Evolutionary conservation across 2,888 invertebrate species (phyloP).

Genomic region (Uloborus plumipes): DNA sequence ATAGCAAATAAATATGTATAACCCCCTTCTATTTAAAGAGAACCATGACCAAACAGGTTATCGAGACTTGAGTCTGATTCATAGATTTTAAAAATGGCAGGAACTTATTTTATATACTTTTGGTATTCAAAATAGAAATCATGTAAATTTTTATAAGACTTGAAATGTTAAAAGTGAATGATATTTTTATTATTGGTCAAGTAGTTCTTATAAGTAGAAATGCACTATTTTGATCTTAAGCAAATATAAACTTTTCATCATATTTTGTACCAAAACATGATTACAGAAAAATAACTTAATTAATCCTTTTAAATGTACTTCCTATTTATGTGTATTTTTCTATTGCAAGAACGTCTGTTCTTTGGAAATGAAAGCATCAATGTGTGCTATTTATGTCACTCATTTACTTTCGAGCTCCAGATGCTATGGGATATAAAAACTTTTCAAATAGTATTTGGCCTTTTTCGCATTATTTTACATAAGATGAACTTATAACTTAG

Average conservation of each 20-base stretch:
- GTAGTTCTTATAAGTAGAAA: slow-evolving; percentile 7
- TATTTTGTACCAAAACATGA: slow-evolving; percentile 41
- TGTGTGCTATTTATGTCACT: too few species aligned
- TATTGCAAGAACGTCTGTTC: too few species aligned
- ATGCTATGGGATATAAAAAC: too few species aligned
- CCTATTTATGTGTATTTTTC: too few species aligned
- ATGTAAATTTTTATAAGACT: slow-evolving; percentile 21
- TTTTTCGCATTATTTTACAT: too few species aligned
- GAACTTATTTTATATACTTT: slow-evolving; percentile 28
- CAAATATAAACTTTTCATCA: slow-evolving; percentile 45
- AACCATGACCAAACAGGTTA: too few species aligned
- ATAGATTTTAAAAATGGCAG: slow-evolving; percentile 3
- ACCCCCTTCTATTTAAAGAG: too few species aligned
- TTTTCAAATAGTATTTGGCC: too few species aligned
- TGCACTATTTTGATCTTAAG: slow-evolving; percentile 62
- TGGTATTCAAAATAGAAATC: slow-evolving; percentile 1
- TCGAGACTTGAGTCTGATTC: slow-evolving; percentile 17
- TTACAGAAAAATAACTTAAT: neutral
- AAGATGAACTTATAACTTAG: too few species aligned
- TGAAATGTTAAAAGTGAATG: slow-evolving; percentile 12
- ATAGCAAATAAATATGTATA: too few species aligned
- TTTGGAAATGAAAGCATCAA: too few species aligned
- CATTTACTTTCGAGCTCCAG: too few species aligned
- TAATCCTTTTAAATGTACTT: neutral
- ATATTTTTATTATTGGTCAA: slow-evolving; percentile 41